Conservation (phyloP, 1,140 invertebrate genomes). For the Macrobrachium nipponense region DNA sequence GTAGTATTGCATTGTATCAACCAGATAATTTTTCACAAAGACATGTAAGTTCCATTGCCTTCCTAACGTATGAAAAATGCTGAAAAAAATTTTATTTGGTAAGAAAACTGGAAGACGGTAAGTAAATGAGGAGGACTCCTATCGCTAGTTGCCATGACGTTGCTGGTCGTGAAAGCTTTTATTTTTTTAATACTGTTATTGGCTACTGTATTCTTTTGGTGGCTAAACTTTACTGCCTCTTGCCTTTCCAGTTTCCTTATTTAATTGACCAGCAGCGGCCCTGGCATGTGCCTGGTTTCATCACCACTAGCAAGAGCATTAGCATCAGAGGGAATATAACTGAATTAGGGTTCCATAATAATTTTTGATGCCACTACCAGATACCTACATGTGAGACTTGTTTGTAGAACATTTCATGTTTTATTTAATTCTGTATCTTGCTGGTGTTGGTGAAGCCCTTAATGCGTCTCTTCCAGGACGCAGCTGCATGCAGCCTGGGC, state of each 20-base stretch:
- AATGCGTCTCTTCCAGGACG: constrained; percentile 9
- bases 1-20: too few relatives aligned
- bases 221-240: neutral
- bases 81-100: neutral
- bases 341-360: neutral
- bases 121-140: constrained; percentile 28
- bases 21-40: too few relatives aligned
- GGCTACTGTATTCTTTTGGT: neutral
- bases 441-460: neutral
- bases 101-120: constrained; percentile 53
- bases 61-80: too few relatives aligned
- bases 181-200: neutral
- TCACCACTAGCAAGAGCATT: constrained; percentile 22
- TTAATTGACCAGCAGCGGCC: constrained; percentile 35
- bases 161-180: neutral
- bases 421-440: too few relatives aligned
- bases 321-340: too few relatives aligned
- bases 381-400: too few relatives aligned
- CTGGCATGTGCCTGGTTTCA: constrained; percentile 43
- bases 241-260: neutral
- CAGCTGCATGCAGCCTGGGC: constrained; percentile 58
- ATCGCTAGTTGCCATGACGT: constrained; percentile 24
- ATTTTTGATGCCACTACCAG: too few relatives aligned
- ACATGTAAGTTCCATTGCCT: too few relatives aligned
- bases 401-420: too few relatives aligned